phyloP scores from a whole-genome alignment of 2,113 vertebrate genomes.

The Empidonax traillii region DNA sequence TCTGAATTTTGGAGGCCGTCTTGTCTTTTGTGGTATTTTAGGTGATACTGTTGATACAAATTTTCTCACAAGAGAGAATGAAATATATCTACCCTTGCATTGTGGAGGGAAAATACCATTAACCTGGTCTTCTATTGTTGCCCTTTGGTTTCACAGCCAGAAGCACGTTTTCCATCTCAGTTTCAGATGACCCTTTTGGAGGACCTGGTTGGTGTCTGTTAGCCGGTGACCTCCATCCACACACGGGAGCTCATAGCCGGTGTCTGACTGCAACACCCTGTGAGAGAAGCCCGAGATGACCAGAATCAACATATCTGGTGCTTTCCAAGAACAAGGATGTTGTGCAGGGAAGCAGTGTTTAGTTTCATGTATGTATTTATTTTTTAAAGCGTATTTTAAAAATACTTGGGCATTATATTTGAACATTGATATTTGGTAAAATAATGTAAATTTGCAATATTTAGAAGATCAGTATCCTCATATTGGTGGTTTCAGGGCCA shows the following conservation, averaged over 20 bases:
- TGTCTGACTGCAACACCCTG: neutral
- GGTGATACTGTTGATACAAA: neutral
- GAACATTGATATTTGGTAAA: neutral
- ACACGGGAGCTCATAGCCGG: neutral
- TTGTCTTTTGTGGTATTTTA: neutral
- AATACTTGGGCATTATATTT: neutral
- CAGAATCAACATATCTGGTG: neutral
- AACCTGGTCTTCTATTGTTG: neutral
- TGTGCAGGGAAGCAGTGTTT: neutral
- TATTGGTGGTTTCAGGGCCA: neutral
- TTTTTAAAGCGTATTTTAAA: neutral
- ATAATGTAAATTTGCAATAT: neutral
- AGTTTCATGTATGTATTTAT: accelerated
- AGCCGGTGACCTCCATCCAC: accelerated
- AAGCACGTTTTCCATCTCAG: neutral
- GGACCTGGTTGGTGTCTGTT: neutral
- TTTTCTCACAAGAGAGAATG: neutral
- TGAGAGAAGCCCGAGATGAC: neutral
- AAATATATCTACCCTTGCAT: neutral
- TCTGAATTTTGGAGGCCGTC: neutral
- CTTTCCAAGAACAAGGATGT: neutral
- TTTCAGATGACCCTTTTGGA: neutral
- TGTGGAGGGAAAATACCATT: neutral
- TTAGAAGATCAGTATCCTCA: neutral
- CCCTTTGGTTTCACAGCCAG: neutral